Evolutionary conservation across 2,888 invertebrate species (phyloP).

Genomic region (Spisula solida): DNA sequence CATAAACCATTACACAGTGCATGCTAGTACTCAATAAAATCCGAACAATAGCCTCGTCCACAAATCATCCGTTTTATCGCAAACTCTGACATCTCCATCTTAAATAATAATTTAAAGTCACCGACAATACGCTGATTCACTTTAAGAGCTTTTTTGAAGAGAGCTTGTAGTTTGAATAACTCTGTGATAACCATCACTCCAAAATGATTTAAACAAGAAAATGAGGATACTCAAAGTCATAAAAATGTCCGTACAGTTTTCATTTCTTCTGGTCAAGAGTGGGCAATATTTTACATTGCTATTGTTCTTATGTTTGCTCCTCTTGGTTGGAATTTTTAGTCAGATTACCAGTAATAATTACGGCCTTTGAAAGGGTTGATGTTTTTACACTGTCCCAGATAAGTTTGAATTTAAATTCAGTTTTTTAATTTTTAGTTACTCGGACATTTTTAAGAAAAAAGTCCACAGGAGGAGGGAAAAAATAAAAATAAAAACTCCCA

Average conservation of each 20-base stretch:
- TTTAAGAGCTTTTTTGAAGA: neutral
- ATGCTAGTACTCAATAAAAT: neutral
- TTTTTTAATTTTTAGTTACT: too few species aligned
- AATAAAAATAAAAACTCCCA: too few species aligned
- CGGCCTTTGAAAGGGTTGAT: neutral
- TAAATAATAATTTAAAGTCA: constrained; percentile 3
- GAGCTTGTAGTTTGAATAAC: neutral
- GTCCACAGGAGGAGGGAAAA: too few species aligned
- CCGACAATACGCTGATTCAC: neutral
- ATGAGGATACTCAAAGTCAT: neutral
- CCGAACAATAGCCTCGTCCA: neutral
- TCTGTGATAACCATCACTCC: neutral
- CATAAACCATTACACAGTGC: constrained; percentile 1
- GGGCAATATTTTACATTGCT: neutral
- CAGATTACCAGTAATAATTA: neutral
- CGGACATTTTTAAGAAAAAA: too few species aligned
- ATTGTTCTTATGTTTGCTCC: constrained; percentile 1
- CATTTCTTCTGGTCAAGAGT: neutral
- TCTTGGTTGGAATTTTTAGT: constrained; percentile 3
- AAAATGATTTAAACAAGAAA: constrained; percentile 16
- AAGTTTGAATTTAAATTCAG: neutral
- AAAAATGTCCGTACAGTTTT: neutral
- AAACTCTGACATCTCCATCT: neutral
- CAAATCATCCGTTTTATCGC: neutral
- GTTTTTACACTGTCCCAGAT: neutral